Evolutionary conservation across 2,888 invertebrate species (phyloP).

Genomic region (Dryomyza anilis): DNA sequence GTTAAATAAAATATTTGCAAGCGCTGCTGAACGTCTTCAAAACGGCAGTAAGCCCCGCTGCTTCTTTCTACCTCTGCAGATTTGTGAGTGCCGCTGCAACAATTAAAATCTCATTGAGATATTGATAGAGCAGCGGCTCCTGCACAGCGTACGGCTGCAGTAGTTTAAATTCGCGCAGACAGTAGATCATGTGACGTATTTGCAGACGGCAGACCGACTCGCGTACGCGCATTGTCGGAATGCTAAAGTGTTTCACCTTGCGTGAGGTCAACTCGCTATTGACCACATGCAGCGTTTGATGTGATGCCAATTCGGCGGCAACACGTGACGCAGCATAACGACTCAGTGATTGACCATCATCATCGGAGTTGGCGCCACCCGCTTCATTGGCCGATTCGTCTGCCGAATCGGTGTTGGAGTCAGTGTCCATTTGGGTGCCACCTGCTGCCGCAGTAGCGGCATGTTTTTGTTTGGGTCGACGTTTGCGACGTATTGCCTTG

Average conservation of each 20-base stretch:
- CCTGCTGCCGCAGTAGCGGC: neutral
- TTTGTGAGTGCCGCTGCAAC: constrained; percentile 56
- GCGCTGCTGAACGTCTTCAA: no score
- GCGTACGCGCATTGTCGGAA: constrained; percentile 54
- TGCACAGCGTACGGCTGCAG: constrained; percentile 53
- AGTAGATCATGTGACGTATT: constrained; percentile 51
- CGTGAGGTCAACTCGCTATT: constrained; percentile 54
- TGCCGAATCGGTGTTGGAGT: constrained; percentile 49
- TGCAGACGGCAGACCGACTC: constrained; percentile 55
- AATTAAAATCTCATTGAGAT: constrained; percentile 57
- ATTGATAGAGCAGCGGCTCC: constrained; percentile 51
- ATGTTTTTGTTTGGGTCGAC: constrained; percentile 33
- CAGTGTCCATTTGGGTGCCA: constrained; percentile 38
- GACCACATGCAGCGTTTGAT: constrained; percentile 49
- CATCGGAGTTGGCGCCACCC: constrained; percentile 32
- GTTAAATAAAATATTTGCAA: no score
- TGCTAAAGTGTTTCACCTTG: constrained; percentile 48
- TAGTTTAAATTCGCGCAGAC: constrained; percentile 54
- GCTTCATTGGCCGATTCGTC: constrained; percentile 47
- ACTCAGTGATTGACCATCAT: constrained; percentile 38
- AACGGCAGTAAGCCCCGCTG: neutral
- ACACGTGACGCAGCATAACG: constrained; percentile 48
- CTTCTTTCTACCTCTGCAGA: constrained; percentile 50
- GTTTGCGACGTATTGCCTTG: constrained; percentile 49
- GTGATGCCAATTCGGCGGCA: constrained; percentile 47